Base-by-base conservation (phyloP, 2,888 invertebrate genomes). In the Stenichneumon culpator region DNA sequence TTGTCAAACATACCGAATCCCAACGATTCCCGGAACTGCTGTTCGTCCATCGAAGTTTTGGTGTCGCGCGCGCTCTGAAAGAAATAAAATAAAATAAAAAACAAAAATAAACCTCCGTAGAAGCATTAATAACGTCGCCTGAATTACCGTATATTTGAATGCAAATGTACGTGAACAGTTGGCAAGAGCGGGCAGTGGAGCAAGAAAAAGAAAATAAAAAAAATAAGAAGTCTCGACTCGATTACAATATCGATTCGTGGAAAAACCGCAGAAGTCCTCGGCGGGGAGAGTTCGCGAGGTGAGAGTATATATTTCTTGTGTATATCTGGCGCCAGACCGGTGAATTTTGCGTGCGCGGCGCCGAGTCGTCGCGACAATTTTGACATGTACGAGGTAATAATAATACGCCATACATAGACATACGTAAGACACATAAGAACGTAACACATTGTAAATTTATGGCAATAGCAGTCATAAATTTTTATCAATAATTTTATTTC, bases 191-290 rank as follows among this genome's bases (percentile, higher is more conserved):
- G 19, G 32, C 32, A 63, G 28, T 63, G n/a, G 16, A 32, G 22
- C 57, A 25, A 22, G 50, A 50, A 28, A 5, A 3, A 54, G 22
- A 57, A 25, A 25, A 36, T 19, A 50, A 28, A 5, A 6, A 25
- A 57, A 57, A 25, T 19, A 84, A 77, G 60, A 80, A 39, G 65
- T 36, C 72, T 32, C 32, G 67, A 72, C 52, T 84, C 80, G 84
- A 80, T 84, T 84, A 77, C 84, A 72, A 80, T 84, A 84, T 84
- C 77, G 80, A 80, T 84, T 84, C 84, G 80, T 84, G 84, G 84
- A 84, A 84, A 84, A 84, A 80, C 79, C 84, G 84, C 84, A 84
- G 80, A 84, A 77, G 77, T 67, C 84, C 80, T 36, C 57, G 25
- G 44, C 9, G 39, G 72, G 16, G 72, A 25, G 54, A 44, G 65